phyloP scores from a whole-genome alignment of 2,888 invertebrate genomes.

The Trichogramma dendrolimi region DNA sequence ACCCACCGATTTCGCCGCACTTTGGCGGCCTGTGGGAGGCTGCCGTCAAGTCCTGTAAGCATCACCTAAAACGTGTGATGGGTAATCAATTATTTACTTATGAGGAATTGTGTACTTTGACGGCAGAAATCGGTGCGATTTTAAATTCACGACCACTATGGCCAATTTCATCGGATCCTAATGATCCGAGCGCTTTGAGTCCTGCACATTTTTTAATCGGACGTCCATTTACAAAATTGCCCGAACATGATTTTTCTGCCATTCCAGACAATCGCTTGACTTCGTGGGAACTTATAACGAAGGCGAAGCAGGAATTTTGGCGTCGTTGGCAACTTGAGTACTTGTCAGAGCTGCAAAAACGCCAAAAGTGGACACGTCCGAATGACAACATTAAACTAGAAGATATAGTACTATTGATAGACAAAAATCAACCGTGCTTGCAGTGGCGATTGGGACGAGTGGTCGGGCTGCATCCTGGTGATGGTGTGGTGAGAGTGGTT shows the following conservation, averaged over 20 bases:
- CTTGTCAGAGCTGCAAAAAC: neutral
- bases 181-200: neutral
- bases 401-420: no score
- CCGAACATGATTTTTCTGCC: neutral
- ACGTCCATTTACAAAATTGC: neutral
- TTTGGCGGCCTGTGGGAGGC: no score
- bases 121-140: no score
- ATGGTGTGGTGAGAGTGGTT: no score
- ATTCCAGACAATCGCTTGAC: neutral
- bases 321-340: neutral
- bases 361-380: neutral
- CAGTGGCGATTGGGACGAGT: no score
- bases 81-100: no score
- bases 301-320: neutral
- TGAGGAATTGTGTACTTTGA: no score
- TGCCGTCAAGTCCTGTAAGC: slow-evolving; percentile 30
- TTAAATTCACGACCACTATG: no score
- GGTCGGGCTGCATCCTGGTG: no score
- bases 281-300: neutral
- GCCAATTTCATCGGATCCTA: neutral
- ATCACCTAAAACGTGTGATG: no score
- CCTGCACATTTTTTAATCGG: neutral
- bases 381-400: neutral
- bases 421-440: no score
- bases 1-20: neutral